Evolutionary conservation across 2,797 vertebrate genomes (phyloP).

Genomic region (Echeneis naucrates): DNA sequence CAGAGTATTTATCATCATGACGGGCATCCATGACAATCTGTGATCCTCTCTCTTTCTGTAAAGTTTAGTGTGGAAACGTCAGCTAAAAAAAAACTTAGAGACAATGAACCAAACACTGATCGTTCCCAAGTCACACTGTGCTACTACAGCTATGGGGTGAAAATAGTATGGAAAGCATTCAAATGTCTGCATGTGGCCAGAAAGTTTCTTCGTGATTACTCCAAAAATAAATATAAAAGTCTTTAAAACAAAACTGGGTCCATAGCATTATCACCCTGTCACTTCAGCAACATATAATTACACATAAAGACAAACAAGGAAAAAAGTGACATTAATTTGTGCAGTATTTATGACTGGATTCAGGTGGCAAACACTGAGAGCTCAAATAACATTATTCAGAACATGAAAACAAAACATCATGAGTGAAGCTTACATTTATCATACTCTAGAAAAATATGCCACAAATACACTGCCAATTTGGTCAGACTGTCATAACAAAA

Average conservation of each 20-base stretch:
- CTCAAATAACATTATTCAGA: not conserved
- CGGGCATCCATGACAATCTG: slow-evolving; percentile 25
- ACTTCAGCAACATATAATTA: slow-evolving; percentile 18
- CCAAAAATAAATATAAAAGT: slow-evolving; percentile 6
- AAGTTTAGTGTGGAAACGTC: slow-evolving; percentile 32
- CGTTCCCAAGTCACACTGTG: not conserved
- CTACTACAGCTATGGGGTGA: not conserved
- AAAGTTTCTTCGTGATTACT: slow-evolving; percentile 1
- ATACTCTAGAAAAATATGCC: not conserved
- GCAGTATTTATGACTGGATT: not conserved
- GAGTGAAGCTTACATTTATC: not conserved
- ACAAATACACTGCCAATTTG: not conserved
- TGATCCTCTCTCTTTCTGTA: slow-evolving; percentile 17
- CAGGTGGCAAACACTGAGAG: not conserved
- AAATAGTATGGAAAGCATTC: not conserved
- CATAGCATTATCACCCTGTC: not conserved
- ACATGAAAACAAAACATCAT: not conserved
- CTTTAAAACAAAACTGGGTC: not conserved
- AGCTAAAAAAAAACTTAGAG: slow-evolving; percentile 9
- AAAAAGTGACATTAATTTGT: not conserved
- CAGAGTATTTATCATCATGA: slow-evolving; percentile 63
- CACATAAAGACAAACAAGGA: not conserved
- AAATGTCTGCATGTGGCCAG: not conserved
- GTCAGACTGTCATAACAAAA: no score
- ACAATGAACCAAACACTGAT: slow-evolving; percentile 3